Conservation (phyloP, 2,888 invertebrate genomes). For the Chrysina gloriosa region DNA sequence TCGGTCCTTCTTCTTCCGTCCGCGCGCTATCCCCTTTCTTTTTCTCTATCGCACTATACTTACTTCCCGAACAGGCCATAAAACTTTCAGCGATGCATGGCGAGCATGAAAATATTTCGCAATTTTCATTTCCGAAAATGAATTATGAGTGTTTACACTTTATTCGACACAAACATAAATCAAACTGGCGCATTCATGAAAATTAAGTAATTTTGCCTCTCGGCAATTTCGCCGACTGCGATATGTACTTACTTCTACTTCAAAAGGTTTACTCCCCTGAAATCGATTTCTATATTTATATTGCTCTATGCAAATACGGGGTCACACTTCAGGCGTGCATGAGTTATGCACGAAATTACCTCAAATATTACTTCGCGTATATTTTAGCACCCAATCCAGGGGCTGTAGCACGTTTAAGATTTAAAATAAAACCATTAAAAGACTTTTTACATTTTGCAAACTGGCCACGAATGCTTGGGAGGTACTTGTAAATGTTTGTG, state of each 20-base stretch:
- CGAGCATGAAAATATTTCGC: conserved; percentile 47
- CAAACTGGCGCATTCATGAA: conserved; percentile 42
- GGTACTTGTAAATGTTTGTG: no score
- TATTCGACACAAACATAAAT: conserved; percentile 52
- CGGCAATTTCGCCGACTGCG: conserved; percentile 9
- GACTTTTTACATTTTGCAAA: no score
- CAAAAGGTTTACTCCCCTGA: background rate
- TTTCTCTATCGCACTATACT: conserved; percentile 25
- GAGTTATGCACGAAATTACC: background rate
- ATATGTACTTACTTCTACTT: background rate
- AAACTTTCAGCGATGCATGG: conserved; percentile 41
- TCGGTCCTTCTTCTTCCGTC: conserved; percentile 14
- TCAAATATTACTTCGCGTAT: no score
- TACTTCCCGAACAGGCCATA: conserved; percentile 39
- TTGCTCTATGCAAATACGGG: background rate
- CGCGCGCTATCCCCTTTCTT: background rate
- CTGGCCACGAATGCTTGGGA: no score
- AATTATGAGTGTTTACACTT: conserved; percentile 53
- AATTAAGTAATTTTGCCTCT: conserved; percentile 32
- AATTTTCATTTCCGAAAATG: conserved; percentile 51
- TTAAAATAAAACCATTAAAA: no score
- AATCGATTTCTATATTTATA: background rate
- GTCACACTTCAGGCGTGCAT: background rate
- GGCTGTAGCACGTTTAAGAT: no score
- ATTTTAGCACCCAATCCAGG: no score